Evolutionary conservation across 2,888 invertebrate species (phyloP).

Genomic region (Cerastis rubricosa): DNA sequence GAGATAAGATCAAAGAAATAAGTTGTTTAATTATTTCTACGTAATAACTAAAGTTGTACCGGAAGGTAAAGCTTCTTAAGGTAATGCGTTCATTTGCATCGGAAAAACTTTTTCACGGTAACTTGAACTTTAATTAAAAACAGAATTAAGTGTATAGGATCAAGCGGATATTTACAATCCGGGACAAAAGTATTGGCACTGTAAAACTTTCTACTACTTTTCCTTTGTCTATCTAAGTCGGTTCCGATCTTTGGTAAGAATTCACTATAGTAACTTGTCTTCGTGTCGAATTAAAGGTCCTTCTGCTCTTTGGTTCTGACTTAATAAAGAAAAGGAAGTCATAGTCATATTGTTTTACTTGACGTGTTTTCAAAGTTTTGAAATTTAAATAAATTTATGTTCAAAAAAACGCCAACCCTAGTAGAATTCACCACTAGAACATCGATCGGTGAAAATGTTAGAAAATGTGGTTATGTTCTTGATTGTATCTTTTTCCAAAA

Average conservation of each 20-base stretch:
- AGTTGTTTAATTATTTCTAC: conserved; percentile 60
- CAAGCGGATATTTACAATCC: conserved; percentile 72
- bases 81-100: conserved; percentile 81
- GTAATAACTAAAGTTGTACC: conserved; percentile 55
- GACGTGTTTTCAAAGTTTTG: neutral
- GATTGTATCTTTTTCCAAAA: neutral
- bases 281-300: neutral
- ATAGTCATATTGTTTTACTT: neutral
- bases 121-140: conserved; percentile 89
- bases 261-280: conserved; percentile 3
- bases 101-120: conserved; percentile 84
- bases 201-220: conserved; percentile 22
- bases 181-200: conserved; percentile 54
- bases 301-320: neutral
- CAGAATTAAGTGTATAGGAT: conserved; percentile 77
- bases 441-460: neutral
- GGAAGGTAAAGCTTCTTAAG: conserved; percentile 53
- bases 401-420: neutral
- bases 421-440: neutral
- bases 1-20: conserved; percentile 57
- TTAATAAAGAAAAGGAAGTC: neutral
- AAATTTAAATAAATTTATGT: neutral
- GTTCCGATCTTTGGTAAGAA: conserved; percentile 2
- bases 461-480: neutral
- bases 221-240: conserved; percentile 22